Base-by-base conservation (phyloP, 1,140 invertebrate species). In the Mycetomoellerius zeteki region DNA sequence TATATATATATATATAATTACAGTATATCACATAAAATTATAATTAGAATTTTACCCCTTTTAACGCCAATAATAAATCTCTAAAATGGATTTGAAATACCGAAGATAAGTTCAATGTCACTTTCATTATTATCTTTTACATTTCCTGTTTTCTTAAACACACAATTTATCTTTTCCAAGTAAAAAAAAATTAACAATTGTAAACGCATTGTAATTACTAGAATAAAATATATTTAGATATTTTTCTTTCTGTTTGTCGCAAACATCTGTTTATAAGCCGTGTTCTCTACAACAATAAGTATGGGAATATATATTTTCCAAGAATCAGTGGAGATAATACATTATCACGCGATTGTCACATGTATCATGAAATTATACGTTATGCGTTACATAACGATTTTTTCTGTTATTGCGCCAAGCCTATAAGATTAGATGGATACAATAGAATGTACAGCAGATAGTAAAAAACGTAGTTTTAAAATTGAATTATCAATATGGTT, bases 261-360 rank as follows among this genome's bases (percentile, higher is more conserved):
- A 47, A 8, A 19, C 16, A 16, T 62, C 16, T 62, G 5, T 62
- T 19, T 76, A 33, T 19, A 27, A 77, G 21, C 10, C 24, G 19
- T 19, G 10, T 62, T 43, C 7, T 60, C 8, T 24, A 43, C 24
- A 77, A 62, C 21, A 24, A 62, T 77, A 77, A 77, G 10, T 24
- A 27, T n/a, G 19, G 56, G 5, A 62, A 62, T 27, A 58, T n/a
- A 64, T n/a, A 77, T 47, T 77, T 77, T 77, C 56, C 24, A 43
- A 62, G 75, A 77, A 64, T 24, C 16, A 19, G 21, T 12, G 5
- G 19, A 62, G 75, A 77, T 77, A 77, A 47, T 27, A 37, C 8
- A 37, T 77, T 77, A 77, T 77, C 56, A 64, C 16, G 75, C 54
- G 75, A 77, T 47, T 47, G 58, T 64, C 33, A 16, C 75, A 27